Percentiles rank a stretch among this genome's conserved stretches.
phyloP scores from a whole-genome alignment of 1,140 invertebrate genomes.

The Leptopilina boulardi region DNA sequence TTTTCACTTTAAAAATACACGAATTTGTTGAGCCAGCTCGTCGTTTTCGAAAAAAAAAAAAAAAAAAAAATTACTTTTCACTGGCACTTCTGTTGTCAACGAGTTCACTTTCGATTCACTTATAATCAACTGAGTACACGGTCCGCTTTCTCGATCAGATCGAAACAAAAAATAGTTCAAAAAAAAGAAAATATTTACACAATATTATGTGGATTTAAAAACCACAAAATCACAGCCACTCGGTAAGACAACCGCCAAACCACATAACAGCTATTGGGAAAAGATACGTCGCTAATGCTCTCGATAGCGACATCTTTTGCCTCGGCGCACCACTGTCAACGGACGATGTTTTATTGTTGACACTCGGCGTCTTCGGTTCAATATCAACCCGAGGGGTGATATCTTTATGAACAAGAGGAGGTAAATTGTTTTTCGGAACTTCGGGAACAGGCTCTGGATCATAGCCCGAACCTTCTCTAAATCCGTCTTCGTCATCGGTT shows the following conservation, averaged over 20 bases:
- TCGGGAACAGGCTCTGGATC: constrained; percentile 56
- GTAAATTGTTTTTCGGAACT: constrained; percentile 51
- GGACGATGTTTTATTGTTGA: constrained; percentile 56
- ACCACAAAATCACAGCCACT: constrained; percentile 83
- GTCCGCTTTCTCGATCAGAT: constrained; percentile 42
- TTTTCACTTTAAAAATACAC: neutral
- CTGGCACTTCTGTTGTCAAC: constrained; percentile 17
- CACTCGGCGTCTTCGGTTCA: constrained; percentile 63
- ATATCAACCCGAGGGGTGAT: constrained; percentile 63
- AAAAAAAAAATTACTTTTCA: constrained; percentile 11
- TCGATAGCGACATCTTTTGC: constrained; percentile 79
- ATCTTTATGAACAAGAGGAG: constrained; percentile 51
- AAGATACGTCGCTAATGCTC: constrained; percentile 84
- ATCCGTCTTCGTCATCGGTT: constrained; percentile 72
- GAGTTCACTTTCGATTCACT: constrained; percentile 23
- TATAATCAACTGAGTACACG: constrained; percentile 21
- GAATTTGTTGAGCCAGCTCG: constrained; percentile 4
- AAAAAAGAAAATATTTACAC: constrained; percentile 66
- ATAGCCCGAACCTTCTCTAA: constrained; percentile 68
- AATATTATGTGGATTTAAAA: constrained; percentile 46
- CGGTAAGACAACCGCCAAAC: constrained; percentile 87
- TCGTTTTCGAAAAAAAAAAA: neutral
- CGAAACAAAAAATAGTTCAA: constrained; percentile 27
- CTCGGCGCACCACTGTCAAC: constrained; percentile 73
- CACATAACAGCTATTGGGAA: constrained; percentile 88